Base-by-base conservation (phyloP, 1,140 invertebrate genomes). In the Scaptomyza montana region DNA sequence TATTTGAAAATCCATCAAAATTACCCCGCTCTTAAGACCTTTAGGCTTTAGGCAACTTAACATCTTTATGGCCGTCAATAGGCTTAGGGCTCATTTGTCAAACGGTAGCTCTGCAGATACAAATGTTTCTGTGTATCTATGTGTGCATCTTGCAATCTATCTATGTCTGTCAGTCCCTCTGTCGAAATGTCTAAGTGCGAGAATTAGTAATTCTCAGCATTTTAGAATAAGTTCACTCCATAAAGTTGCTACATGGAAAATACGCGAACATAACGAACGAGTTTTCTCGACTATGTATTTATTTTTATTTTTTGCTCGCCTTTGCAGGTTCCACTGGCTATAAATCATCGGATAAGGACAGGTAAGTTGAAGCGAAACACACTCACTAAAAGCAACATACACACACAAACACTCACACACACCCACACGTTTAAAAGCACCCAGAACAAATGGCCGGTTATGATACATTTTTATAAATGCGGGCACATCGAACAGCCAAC, bases 301-400 rank as follows among this genome's bases (percentile, higher is more conserved):
- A 57, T 54, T 64, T 70, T 74, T 16, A 16, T 70, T 64, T 74
- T 74, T 64, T 59, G 53, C 49, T 64, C 66, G 46, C 51, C 60
- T 25, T 82, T 82, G 59, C 86, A 92, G 90, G 90, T 89, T 87
- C 85, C 85, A 85, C 89, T 54, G 90, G 90, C 69, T 92, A 92
- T 91, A 92, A 92, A 92, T 92, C 90, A 92, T 92, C 90, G 77
- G 90, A 92, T 91, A 92, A 92, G 81, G 90, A 92, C 90, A 92
- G 90, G 90, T 92, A 89, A 92, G 86, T 85, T 89, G 84, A 89
- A 77, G 84, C 79, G 73, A 77, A 87, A 77, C 80, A 79, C 63
- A 61, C 33, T 6, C 62, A 46, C 63, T 12, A 41, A 12, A 10
- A 41, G 39, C 39, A 41, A 30, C 46, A 49, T 30, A 41, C 63